Base-by-base conservation (phyloP, 1,140 invertebrate genomes). In the Sitophilus oryzae region DNA sequence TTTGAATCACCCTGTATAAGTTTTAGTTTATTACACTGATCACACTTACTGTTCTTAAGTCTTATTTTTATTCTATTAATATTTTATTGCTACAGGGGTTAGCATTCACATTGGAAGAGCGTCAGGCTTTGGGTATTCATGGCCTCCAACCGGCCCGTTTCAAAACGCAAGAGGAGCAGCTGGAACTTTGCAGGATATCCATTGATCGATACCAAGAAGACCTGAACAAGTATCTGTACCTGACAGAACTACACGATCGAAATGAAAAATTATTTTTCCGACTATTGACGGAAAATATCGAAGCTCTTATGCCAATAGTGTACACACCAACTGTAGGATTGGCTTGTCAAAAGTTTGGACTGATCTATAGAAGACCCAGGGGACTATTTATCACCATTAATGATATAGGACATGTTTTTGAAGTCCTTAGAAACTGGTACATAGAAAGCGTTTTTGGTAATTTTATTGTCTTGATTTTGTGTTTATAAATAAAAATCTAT, bases 321-420 rank as follows among this genome's bases (percentile, higher is more conserved):
- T 96, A 98, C 70, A 95, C 91, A 0, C 93, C 93, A 0, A 95
- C 91, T 0, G 92, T 95, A 0, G 91, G 94, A 11, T 76, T 91
- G 18, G 94, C 93, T 1, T 98, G 95, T 76, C 92, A 96, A 73
- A 91, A 95, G 69, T 98, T 91, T 72, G 95, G 95, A n/a, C 76
- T 92, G 14, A 86, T 96, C 46, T 97, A 91, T 72, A 80, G 91
- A 23, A 79, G 92, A 66, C 92, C 95, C 0, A 82, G 90, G 40
- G 95, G 95, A 9, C 76, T 99, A n/a, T 99, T 93, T 66, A 89
- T 99, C 60, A 94, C 92, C 15, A 96, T 98, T 43, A 85, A 98
- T 70, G 96, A 99, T 70, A 87, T 88, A 63, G 93, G 92, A 5
- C 90, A 98, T 72, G 74, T 96, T 3, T 90, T 88, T 64, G 83